These are phyloP conservation scores for Drosophila mimica DNA, from an alignment of 2,888 invertebrate genomes.

Conservation along the genomic window DNA sequence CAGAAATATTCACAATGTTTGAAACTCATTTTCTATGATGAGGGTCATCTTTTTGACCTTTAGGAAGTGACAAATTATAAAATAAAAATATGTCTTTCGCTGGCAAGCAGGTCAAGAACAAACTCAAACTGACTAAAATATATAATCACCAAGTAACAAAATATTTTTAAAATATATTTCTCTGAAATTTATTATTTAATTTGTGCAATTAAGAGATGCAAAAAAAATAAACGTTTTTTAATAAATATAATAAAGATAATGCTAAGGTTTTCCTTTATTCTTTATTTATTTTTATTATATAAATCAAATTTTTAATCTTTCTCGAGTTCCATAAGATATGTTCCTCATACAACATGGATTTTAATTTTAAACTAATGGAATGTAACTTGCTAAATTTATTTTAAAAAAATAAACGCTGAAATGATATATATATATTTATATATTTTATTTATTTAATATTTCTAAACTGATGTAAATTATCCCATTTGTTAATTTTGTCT, in stretches of 20 bases:
- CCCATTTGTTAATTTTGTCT: background rate
- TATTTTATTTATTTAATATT: background rate
- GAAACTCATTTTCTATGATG: background rate
- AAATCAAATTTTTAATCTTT: too few relatives aligned
- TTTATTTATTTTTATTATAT: too few relatives aligned
- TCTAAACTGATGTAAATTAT: background rate
- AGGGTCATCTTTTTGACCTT: background rate
- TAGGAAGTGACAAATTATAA: background rate
- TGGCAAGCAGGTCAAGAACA: background rate
- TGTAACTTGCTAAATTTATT: too few relatives aligned
- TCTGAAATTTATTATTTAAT: too few relatives aligned
- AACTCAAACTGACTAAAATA: background rate
- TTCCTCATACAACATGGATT: too few relatives aligned
- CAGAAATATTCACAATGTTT: background rate
- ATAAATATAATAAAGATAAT: too few relatives aligned
- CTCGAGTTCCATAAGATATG: too few relatives aligned
- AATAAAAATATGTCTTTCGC: background rate
- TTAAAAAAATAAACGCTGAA: background rate
- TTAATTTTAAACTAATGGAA: too few relatives aligned
- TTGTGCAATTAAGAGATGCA: background rate
- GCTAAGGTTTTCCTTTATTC: too few relatives aligned
- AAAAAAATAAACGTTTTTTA: too few relatives aligned
- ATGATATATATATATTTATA: background rate
- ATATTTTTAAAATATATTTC: too few relatives aligned
- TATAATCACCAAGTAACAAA: background rate